Conservation (phyloP, 2,888 invertebrate species). For the Trissoscelio sp. region DNA sequence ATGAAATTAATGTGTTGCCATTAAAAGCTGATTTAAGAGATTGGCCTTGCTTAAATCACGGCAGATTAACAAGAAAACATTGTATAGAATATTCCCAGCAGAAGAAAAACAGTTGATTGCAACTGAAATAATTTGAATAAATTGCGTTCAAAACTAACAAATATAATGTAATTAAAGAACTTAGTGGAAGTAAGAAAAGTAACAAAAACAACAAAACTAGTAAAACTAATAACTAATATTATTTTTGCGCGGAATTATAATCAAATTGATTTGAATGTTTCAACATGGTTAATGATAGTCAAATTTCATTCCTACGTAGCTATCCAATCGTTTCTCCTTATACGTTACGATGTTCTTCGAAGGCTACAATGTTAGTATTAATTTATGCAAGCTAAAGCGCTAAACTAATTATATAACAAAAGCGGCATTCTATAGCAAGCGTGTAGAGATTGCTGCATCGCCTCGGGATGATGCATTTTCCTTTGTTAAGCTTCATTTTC, state of each 20-base stretch:
- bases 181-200: no score
- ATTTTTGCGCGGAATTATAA: no score
- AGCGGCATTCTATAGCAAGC: slow-evolving; percentile 9
- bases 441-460: slow-evolving; percentile 31
- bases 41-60: slow-evolving; percentile 1
- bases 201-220: no score
- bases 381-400: slow-evolving; percentile 40
- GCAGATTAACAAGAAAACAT: slow-evolving; percentile 1
- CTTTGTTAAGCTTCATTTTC: slow-evolving; percentile 49
- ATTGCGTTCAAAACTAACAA: no score
- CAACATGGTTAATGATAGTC: neutral
- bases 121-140: no score
- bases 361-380: slow-evolving; percentile 36
- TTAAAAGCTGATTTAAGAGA: neutral
- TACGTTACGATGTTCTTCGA: neutral
- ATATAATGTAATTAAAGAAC: no score
- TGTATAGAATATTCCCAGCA: no score
- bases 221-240: no score
- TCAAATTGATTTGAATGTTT: no score
- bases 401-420: slow-evolving; percentile 43
- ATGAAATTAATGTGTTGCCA: neutral
- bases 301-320: neutral
- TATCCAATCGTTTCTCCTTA: slow-evolving; percentile 6
- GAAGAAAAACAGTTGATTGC: no score
- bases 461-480: slow-evolving; percentile 32